These are phyloP conservation scores for Ciconia stormi DNA, from an alignment of 2,113 vertebrate species.

Conservation along the genomic window DNA sequence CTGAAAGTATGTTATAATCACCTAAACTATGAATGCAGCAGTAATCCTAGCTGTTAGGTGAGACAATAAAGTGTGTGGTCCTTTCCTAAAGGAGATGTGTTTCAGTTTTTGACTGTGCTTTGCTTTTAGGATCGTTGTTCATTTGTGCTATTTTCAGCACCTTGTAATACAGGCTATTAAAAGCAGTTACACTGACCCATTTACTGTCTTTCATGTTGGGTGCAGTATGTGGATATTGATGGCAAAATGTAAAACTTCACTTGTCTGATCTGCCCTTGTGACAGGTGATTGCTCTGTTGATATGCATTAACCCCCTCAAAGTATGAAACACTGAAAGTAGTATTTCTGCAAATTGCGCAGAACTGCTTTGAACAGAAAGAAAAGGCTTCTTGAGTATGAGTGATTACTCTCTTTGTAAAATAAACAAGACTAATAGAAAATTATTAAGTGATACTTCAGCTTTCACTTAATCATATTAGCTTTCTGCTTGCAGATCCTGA, in stretches of 20 bases:
- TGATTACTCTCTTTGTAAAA: neutral
- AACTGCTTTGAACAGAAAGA: neutral
- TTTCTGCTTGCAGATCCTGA: conserved; percentile 45
- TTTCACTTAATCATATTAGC: conserved; percentile 55
- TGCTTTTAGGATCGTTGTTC: neutral
- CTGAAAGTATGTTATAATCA: neutral
- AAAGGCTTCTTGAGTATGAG: neutral
- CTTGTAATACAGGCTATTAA: neutral
- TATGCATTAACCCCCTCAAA: neutral
- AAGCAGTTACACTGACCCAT: neutral
- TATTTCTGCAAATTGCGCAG: neutral
- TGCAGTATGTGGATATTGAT: neutral
- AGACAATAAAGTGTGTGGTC: neutral
- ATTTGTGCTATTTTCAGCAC: neutral
- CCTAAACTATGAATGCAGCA: neutral
- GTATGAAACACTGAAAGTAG: neutral
- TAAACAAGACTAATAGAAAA: neutral
- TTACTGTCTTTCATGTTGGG: neutral
- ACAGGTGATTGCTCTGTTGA: neutral
- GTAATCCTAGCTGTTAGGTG: neutral
- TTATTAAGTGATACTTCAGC: conserved; percentile 51
- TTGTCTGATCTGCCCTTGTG: neutral
- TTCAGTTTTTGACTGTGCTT: neutral
- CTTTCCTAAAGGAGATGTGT: neutral
- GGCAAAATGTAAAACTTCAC: neutral